Evolutionary conservation across 2,797 vertebrate genomes (phyloP).

Genomic region (Monodelphis domestica): DNA sequence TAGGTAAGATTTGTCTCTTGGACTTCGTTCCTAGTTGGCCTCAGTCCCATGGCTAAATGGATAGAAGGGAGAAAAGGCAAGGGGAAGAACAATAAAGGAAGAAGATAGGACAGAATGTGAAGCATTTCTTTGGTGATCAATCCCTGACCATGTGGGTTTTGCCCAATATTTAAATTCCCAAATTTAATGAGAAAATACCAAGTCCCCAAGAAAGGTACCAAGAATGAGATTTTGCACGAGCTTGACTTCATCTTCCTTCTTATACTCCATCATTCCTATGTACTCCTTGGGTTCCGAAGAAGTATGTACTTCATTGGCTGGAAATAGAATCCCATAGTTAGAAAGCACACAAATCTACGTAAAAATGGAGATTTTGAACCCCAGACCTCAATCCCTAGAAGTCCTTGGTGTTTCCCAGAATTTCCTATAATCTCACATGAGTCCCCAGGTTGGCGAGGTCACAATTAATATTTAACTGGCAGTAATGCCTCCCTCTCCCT

Average conservation of each 20-base stretch:
- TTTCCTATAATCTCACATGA: too few relatives aligned
- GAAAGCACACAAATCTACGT: conserved; percentile 11
- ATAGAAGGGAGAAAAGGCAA: not conserved
- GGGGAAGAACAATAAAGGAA: not conserved
- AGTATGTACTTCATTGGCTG: conserved; percentile 85
- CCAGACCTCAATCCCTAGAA: too few relatives aligned
- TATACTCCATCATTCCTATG: conserved; percentile 97
- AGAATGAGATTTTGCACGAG: conserved; percentile 93
- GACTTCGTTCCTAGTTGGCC: not conserved
- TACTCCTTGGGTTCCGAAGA: conserved; percentile 89
- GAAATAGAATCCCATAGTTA: conserved; percentile 63
- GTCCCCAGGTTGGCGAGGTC: too few relatives aligned
- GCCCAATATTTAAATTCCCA: not conserved
- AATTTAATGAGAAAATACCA: conserved; percentile 11
- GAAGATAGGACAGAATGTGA: not conserved
- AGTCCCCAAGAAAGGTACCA: conserved; percentile 84
- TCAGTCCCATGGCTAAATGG: not conserved
- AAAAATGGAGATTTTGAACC: too few relatives aligned
- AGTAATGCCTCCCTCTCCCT: too few relatives aligned
- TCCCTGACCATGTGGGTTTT: not conserved
- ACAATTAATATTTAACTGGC: too few relatives aligned
- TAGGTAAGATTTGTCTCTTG: not conserved
- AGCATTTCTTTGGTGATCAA: not conserved
- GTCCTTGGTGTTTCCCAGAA: too few relatives aligned
- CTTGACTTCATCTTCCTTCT: conserved; percentile 90